phyloP scores from a whole-genome alignment of 2,888 invertebrate species.

The Nesidiocoris tenuis region DNA sequence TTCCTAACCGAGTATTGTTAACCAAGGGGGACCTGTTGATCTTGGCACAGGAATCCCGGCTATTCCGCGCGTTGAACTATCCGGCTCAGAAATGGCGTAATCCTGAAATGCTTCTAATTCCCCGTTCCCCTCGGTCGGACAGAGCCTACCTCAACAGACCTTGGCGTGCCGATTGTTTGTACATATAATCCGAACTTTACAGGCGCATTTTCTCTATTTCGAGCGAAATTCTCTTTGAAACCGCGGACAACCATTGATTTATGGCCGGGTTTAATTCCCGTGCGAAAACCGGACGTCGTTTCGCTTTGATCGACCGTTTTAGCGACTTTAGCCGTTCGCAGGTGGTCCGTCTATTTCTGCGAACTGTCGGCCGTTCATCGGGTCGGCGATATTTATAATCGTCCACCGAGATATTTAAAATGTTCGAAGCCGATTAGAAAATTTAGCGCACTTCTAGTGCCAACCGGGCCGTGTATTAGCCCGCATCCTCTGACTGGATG shows the following conservation, averaged over 20 bases:
- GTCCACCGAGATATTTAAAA: neutral
- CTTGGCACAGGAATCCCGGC: neutral
- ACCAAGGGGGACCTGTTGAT: neutral
- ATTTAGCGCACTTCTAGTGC: neutral
- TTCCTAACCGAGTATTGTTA: too few relatives aligned
- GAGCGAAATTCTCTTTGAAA: neutral
- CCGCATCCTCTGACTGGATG: neutral
- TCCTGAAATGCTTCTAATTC: neutral
- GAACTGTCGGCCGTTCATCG: neutral
- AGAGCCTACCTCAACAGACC: neutral
- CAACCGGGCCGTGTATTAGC: neutral
- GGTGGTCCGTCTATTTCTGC: neutral
- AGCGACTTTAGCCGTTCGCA: neutral
- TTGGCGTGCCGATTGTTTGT: neutral
- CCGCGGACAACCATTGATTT: neutral
- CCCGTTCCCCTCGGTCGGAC: neutral
- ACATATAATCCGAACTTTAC: neutral
- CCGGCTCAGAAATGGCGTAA: neutral
- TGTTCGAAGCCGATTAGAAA: neutral
- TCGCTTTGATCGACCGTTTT: neutral
- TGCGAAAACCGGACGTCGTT: neutral
- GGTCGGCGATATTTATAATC: neutral
- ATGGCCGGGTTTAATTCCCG: neutral
- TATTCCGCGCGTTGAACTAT: neutral
- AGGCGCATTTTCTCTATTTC: neutral